Evolutionary conservation across 2,797 vertebrate genomes (phyloP), one percentile per base, ranked within the genome.

Genomic region (Gymnodraco acuticeps): DNA sequence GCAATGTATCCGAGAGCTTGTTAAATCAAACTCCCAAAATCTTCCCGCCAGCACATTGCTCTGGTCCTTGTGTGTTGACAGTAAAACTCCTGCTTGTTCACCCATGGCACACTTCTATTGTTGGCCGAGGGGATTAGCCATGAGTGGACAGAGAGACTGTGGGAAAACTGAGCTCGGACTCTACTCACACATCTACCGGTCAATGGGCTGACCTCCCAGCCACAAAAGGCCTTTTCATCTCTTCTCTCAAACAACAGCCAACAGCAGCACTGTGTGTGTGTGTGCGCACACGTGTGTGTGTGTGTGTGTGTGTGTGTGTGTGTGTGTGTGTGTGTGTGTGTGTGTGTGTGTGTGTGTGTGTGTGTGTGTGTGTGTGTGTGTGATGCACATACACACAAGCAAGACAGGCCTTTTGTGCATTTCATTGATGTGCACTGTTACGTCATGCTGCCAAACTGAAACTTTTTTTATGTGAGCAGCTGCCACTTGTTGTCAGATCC

Each of bases 31-130:
- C 48, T 69, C 20, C 56, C 59, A 55, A 82, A 43, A 48, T 54
- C 56, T 48, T 14, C 47, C 70, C 53, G 52, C 47, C 47, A 52
- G 66, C 53, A 8, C 55, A 64, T 73, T 48, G 69, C 75, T 77
- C 65, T 70, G 67, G 58, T 71, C 73, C 74, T 84, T 77, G 81
- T 77, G 78, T 61, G 55, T 81, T 45, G 60, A 89, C 83, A 88
- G 81, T 82, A 84, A 89, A 91, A 84, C 73, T 72, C 60, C 83
- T 87, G 89, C 88, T 88, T 91, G 84, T 82, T 89, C 87, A 88
- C 69, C 88, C 84, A 90, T 90, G 95, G 95, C 96, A 97, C 96
- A 95, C 95, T 94, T 96, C 94, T 91, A 94, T 96, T 96, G 94
- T 95, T 94, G 59, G 88, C 81, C 0, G 81, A 93, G 93, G 95